phyloP scores from a whole-genome alignment of 2,113 vertebrate genomes.

The Eulemur macaco region DNA sequence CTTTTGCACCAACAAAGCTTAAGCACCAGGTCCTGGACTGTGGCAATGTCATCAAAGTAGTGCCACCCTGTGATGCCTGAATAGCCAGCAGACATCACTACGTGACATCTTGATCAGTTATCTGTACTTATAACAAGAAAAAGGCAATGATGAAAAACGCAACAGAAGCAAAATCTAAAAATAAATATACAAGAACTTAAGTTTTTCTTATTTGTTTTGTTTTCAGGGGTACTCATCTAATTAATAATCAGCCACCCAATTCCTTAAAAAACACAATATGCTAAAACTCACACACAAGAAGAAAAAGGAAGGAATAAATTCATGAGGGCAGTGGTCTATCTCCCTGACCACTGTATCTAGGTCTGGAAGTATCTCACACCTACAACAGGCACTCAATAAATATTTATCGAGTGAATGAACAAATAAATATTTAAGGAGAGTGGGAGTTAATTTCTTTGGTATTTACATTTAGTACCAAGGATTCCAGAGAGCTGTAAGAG shows the following conservation, averaged over 20 bases:
- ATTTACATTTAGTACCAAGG: conserved; percentile 55
- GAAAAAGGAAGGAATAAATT: conserved; percentile 15
- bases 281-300: too few species aligned
- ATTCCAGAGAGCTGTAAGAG: conserved; percentile 44
- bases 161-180: conserved; percentile 37
- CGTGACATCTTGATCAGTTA: not conserved
- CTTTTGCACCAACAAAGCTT: not conserved
- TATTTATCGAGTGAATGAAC: conserved; percentile 20
- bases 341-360: not conserved
- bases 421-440: conserved; percentile 39
- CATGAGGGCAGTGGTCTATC: not conserved
- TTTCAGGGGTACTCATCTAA: not conserved
- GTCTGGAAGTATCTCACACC: conserved; percentile 19
- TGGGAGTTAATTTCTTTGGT: conserved; percentile 51
- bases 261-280: too few species aligned
- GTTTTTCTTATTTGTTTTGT: conserved; percentile 3
- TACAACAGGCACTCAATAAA: not conserved
- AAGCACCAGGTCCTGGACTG: not conserved
- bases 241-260: not conserved
- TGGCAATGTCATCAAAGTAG: not conserved
- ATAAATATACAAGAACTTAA: not conserved
- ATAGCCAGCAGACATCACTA: not conserved
- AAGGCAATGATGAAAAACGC: conserved; percentile 36
- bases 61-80: not conserved
- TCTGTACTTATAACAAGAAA: not conserved